Base-by-base conservation (phyloP, 2,113 vertebrate genomes). In the Semnornis frantzii region DNA sequence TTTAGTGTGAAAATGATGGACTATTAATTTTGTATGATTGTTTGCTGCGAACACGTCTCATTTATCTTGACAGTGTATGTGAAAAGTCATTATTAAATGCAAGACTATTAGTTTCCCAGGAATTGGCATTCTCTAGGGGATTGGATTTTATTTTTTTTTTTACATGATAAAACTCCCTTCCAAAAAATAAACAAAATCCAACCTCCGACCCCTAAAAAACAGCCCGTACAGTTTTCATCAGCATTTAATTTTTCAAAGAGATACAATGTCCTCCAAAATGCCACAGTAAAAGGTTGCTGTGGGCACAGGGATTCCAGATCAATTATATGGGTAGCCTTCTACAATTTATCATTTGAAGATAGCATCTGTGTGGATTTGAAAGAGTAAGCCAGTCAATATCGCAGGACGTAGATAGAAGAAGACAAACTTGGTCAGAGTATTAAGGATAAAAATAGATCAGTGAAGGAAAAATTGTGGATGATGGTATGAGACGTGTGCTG, bases 331-430 rank as follows among this genome's bases (percentile, higher is more conserved):
- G 86, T 94, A 97, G 95, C 96, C 74, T 92, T 96, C 91, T 95
- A 88, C 78, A 92, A 97, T 98, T 98, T 97, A 97, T 98, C 97
- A 97, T 96, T 95, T 92, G 92, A 79, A 97, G 98, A 98, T 98
- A 98, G 73, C 96, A 98, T 99, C 98, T 97, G 57, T 95, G 96
- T 95, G 96, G 89, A 92, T 97, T 95, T 97, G 94, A 96, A 95
- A 89, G 90, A 91, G 81, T 93, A 82, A 88, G 50, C 69, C 90
- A 92, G 97, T 97, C 93, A 97, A 91, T 97, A 96, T 95, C 44
- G 24, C 90, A 94, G 89, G 81, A 72, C 63, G 44, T 24, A 90
- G 92, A 93, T 58, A 95, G 93, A 94, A 97, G 96, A 92, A 95
- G 95, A 82, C 79, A 85, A 94, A 79, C 57, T 78, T 57, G 63